Evolutionary conservation across 2,113 vertebrate species (phyloP).

Genomic region (Neotragus pygmaeus): DNA sequence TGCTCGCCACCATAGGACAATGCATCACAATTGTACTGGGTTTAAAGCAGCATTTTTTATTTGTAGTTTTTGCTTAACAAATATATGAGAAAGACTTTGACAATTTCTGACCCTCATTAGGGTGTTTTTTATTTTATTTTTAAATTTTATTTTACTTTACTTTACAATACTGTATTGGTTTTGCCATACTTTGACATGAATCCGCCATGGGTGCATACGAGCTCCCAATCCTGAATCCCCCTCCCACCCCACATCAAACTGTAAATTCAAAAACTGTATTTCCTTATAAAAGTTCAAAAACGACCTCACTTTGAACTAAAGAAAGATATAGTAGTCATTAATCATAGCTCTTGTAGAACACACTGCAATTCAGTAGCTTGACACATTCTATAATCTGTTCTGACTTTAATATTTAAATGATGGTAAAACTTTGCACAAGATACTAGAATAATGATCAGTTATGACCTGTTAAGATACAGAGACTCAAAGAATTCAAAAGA

Average conservation of each 20-base stretch:
- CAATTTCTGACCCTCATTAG: neutral
- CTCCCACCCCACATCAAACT: too few species aligned
- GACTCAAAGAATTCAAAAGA: constrained; percentile 8
- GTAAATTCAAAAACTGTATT: neutral
- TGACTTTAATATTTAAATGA: neutral
- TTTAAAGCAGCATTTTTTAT: neutral
- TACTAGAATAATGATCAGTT: neutral
- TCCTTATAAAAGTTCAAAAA: neutral
- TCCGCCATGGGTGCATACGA: too few species aligned
- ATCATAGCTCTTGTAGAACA: neutral
- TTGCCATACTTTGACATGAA: too few species aligned
- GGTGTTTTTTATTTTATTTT: too few species aligned
- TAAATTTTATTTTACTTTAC: too few species aligned
- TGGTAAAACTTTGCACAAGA: neutral
- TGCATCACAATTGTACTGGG: neutral
- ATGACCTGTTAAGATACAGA: neutral
- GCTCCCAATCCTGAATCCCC: too few species aligned
- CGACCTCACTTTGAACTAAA: neutral
- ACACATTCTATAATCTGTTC: neutral
- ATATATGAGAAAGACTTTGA: neutral
- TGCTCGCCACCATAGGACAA: neutral
- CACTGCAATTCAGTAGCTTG: neutral
- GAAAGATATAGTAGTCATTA: neutral
- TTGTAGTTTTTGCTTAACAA: neutral
- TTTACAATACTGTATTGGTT: too few species aligned